Percentiles rank a stretch among this genome's conserved stretches.
Conservation (phyloP, 2,888 invertebrate species). For the Drosophila merina region DNA sequence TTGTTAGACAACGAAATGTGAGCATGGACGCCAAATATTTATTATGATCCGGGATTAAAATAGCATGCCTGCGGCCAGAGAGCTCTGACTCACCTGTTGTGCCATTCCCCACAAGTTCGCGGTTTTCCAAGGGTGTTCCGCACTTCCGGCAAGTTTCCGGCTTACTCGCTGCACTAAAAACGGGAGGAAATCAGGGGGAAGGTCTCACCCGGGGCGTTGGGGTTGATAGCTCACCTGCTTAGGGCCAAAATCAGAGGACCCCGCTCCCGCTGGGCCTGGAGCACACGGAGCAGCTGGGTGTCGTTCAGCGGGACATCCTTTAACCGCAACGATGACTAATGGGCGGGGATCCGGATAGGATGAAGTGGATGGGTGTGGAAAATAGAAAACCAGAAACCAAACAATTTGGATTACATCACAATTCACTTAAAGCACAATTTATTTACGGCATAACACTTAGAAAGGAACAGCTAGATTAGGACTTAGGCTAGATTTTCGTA, state of each 20-base stretch:
- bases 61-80: not conserved
- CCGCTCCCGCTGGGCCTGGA: slow-evolving; percentile 67
- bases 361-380: not conserved
- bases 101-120: slow-evolving; percentile 44
- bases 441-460: slow-evolving; percentile 50
- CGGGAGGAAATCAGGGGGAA: not conserved
- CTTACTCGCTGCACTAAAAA: slow-evolving; percentile 16
- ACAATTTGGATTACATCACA: slow-evolving; percentile 36
- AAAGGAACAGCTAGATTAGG: slow-evolving; percentile 30
- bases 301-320: slow-evolving; percentile 69
- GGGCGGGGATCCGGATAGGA: slow-evolving; percentile 13
- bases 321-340: slow-evolving; percentile 68
- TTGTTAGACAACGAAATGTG: not conserved
- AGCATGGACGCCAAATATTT: slow-evolving; percentile 2
- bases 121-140: slow-evolving; percentile 61
- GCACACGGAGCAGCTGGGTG: slow-evolving; percentile 65
- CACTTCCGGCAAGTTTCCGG: slow-evolving; percentile 58
- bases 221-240: slow-evolving; percentile 73
- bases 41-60: slow-evolving; percentile 9
- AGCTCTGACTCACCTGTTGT: slow-evolving; percentile 23
- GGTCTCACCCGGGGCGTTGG: not conserved
- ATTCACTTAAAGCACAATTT: slow-evolving; percentile 66
- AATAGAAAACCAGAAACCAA: slow-evolving; percentile 8
- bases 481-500: slow-evolving; percentile 52
- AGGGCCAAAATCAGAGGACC: slow-evolving; percentile 79